Evolutionary conservation across 2,113 vertebrate genomes (phyloP), one percentile per base, ranked within the genome.

Genomic region (Aegithalos caudatus): DNA sequence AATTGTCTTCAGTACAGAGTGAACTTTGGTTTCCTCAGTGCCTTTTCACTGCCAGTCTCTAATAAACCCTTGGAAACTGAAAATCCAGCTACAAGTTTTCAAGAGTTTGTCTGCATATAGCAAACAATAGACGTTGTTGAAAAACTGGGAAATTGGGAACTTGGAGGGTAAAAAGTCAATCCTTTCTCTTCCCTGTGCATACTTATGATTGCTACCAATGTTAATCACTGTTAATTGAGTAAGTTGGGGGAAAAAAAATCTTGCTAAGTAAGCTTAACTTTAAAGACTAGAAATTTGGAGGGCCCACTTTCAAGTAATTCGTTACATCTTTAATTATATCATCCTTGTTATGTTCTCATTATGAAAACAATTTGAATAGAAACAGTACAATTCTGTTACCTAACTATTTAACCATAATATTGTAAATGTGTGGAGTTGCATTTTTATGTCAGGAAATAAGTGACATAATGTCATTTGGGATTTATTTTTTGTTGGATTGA

Each of bases 151-250:
- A 82, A 73, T 16, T 14, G 18, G 15, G 21, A 48, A n/a, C 51
- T 31, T 11, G 14, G 66, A 89, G 44, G 50, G 56, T 8, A 10
- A 17, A 37, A 7, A 14, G 31, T 80, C 67, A 73, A 20, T 71
- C 67, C 33, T 92, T 90, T 35, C 31, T 86, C 69, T 81, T 85
- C 58, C 40, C 17, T 83, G 21, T 78, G 74, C 2, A 0, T 54
- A 27, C 6, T 9, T 88, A 20, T 85, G 56, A 77, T 88, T 90
- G 48, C 53, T 74, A 57, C n/a, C 61, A 60, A 2, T 72, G 40
- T 93, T 92, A 88, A 96, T 74, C 77, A 64, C 40, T 71, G 40
- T 71, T 96, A 88, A 92, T 64, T 81, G 77, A 84, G 54, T 64
- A 74, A 81, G 33, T 24, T 56, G n/a, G 20, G 12, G 21, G 10